Evolutionary conservation across 2,797 vertebrate genomes (phyloP).

Genomic region (Pseudomugil tenellus): DNA sequence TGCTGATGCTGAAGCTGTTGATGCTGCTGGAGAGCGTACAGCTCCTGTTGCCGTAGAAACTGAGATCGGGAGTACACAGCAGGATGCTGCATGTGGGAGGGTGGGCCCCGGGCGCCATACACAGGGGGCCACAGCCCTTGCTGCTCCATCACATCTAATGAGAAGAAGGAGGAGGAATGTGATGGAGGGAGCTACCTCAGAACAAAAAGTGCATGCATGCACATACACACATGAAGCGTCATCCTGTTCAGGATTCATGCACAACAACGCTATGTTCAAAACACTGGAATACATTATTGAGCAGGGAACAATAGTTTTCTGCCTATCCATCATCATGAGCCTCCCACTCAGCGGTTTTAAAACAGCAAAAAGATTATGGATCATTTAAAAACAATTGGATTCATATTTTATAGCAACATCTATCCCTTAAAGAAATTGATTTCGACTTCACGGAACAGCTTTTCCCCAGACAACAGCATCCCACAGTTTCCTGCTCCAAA

Average conservation of each 20-base stretch:
- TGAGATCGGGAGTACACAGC: constrained; percentile 93
- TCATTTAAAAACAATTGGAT: constrained; percentile 62
- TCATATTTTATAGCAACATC: constrained; percentile 53
- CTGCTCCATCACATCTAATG: constrained; percentile 97
- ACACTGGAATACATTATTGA: constrained; percentile 29
- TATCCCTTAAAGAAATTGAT: constrained; percentile 41
- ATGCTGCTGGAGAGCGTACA: constrained; percentile 92
- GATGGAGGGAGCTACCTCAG: constrained; percentile 49
- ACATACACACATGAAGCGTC: constrained; percentile 29
- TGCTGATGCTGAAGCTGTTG: constrained; percentile 87
- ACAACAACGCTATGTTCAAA: constrained; percentile 14
- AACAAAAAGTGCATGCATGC: constrained; percentile 44
- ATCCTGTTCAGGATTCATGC: constrained; percentile 29
- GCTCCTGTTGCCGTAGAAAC: constrained; percentile 96
- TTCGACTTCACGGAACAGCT: constrained; percentile 60
- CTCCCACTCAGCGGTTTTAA: constrained; percentile 60
- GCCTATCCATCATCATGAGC: constrained; percentile 57
- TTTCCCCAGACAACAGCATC: constrained; percentile 68
- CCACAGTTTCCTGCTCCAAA: constrained; percentile 71
- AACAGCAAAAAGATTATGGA: constrained; percentile 62
- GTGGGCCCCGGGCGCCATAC: constrained; percentile 90
- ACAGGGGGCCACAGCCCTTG: constrained; percentile 95
- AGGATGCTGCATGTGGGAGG: constrained; percentile 94
- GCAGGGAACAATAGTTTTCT: constrained; percentile 40
- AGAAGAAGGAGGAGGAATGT: constrained; percentile 62